Conservation (phyloP, 2,797 vertebrate species). For the Acanthiza pusilla region DNA sequence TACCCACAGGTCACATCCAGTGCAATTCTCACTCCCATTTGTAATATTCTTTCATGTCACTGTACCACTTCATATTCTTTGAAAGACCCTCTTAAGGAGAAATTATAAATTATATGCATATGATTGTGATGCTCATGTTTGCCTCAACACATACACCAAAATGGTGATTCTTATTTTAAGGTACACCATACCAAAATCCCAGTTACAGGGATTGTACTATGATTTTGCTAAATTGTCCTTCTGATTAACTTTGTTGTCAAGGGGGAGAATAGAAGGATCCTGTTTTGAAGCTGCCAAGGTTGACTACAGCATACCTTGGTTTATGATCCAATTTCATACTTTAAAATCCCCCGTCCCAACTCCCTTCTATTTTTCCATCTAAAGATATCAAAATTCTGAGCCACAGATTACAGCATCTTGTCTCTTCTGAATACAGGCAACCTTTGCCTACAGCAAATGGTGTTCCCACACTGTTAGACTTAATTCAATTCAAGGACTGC, state of each 20-base stretch:
- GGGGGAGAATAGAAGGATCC: not conserved
- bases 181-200: not conserved
- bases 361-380: not conserved
- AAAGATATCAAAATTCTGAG: constrained; percentile 12
- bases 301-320: not conserved
- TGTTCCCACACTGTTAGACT: not conserved
- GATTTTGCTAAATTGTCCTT: not conserved
- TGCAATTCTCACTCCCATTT: not conserved
- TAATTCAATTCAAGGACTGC: not conserved
- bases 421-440: not conserved
- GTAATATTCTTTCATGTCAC: not conserved
- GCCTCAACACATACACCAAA: not conserved
- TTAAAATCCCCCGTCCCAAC: not conserved
- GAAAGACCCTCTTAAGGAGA: not conserved
- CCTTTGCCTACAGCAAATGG: constrained; percentile 6
- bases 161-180: not conserved
- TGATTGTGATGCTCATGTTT: not conserved
- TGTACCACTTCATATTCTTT: not conserved
- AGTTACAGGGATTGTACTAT: not conserved
- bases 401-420: not conserved
- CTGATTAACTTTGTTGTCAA: not conserved
- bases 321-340: not conserved
- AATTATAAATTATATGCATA: not conserved
- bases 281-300: not conserved
- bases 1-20: not conserved